Base-by-base conservation (phyloP, 1,140 invertebrate species). In the Formica exsecta region DNA sequence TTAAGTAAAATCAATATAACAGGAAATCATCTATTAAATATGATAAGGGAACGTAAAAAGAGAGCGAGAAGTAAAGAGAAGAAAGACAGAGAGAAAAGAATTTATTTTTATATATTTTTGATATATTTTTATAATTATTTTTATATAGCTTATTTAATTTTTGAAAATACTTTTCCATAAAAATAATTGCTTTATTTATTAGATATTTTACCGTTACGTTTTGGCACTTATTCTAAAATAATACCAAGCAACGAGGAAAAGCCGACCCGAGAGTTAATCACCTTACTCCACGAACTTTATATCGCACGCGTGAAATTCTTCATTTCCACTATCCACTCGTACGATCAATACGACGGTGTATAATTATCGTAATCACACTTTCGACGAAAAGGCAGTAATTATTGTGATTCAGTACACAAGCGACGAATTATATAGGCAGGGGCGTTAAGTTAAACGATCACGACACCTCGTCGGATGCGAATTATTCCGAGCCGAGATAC, bases 351-450 rank as follows among this genome's bases (percentile, higher is more conserved):
- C 51, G 51, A 73, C 29, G 79, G 19, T 25, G 66, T 86, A 62
- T 61, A 86, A 86, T 86, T 86, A 86, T 13, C 38, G 57, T 86
- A 83, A 86, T 86, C 76, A 38, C 54, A 22, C 64, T 22, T 64
- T 71, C 54, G 77, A 79, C 62, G 76, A 83, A 86, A 81, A 70
- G 38, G 57, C 54, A 44, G 25, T 81, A 66, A 86, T 86, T 86
- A 86, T 86, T 62, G 64, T 83, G 85, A 86, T 86, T 83, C 32
- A 62, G 68, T 62, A n/a, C 61, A 19, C 16, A 61, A 79, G 41
- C 73, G 61, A 79, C 44, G 83, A 79, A 76, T 76, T 85, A 75
- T 25, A 32, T 41, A 81, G 36, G 54, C 76, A 64, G 76, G 13
- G 68, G 64, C 64, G 36, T 73, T 62, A 74, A 83, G 38, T 73